These are phyloP conservation scores for Oryzias melastigma DNA, from an alignment of 2,113 vertebrate genomes.

Conservation along the genomic window DNA sequence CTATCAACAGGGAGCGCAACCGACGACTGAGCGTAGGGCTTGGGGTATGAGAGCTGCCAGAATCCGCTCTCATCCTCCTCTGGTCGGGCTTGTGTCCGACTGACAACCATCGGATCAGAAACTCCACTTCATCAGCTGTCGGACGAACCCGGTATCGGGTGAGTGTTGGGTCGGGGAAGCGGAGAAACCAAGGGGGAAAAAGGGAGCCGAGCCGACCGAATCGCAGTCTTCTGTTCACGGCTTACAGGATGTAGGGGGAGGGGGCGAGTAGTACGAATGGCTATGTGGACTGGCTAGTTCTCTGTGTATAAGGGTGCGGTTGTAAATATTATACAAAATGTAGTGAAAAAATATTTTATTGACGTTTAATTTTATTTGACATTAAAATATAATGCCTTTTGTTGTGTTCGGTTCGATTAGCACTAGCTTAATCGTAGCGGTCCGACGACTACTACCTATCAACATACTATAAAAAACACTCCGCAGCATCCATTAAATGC, in stretches of 20 bases:
- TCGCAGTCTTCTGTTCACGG: conserved; percentile 69
- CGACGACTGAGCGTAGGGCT: conserved; percentile 62
- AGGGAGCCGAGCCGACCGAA: conserved; percentile 60
- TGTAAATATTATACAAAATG: conserved; percentile 34
- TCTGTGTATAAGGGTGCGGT: conserved; percentile 66
- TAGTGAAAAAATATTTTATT: background rate
- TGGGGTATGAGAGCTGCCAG: conserved; percentile 75
- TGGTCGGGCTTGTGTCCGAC: conserved; percentile 66
- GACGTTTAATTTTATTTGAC: too few relatives aligned
- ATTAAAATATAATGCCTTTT: too few relatives aligned
- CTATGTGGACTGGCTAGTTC: conserved; percentile 50
- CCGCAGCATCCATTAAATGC: background rate
- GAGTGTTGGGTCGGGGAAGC: conserved; percentile 58
- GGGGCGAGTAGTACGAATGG: conserved; percentile 57
- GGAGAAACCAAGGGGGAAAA: conserved; percentile 81
- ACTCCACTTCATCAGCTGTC: conserved; percentile 75
- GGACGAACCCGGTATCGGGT: conserved; percentile 81
- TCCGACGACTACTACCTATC: too few relatives aligned
- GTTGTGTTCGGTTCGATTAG: conserved; percentile 5
- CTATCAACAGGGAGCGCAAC: conserved; percentile 66
- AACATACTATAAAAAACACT: background rate
- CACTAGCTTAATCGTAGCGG: conserved; percentile 45
- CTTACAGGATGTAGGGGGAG: conserved; percentile 63
- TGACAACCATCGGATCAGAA: conserved; percentile 84
- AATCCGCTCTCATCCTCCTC: conserved; percentile 88